Evolutionary conservation across 2,888 invertebrate species (phyloP), one percentile per base, ranked within the genome.

Genomic region (Tenthredo distinguenda): DNA sequence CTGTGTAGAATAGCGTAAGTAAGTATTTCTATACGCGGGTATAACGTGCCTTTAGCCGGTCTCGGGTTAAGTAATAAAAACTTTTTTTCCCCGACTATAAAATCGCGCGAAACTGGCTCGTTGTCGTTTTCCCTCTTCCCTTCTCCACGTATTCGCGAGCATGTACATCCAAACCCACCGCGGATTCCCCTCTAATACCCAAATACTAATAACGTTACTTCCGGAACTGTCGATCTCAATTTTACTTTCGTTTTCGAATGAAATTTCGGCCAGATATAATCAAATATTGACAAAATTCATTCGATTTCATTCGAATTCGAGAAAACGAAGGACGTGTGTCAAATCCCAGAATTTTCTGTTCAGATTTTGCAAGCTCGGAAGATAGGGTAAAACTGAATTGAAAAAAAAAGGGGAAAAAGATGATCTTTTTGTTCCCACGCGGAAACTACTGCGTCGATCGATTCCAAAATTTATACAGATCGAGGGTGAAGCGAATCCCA

Each of bases 51-150:
- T 74, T 74, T 21, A 43, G n/a, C 72, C 40, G 43, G 55, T 47
- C 77, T 77, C 77, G 77, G 77, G 47, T 77, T 50, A 34, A 77
- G 77, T 21, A 77, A 40, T 77, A 77, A 77, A 77, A 77, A 77
- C 50, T 77, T 77, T 47, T 74, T 77, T 77, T 77, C 55, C 55
- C 21, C 15, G 47, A 77, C 77, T 77, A 77, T 77, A 77, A 77
- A 77, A 77, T 55, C 50, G 77, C 55, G 77, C 47, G 77, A 77
- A 77, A 77, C 77, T 26, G 50, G 31, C 50, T 50, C 26, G 50
- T 50, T 7, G 31, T 34, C 15, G 15, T 31, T 47, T 18, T n/a
- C 9, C 26, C 12, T 10, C 47, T 2, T 9, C n/a, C 9, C n/a
- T 9, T 50, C 50, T 31, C 26, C 3, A 0, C 47, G 47, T 21